Percentiles rank a stretch among this genome's conserved stretches.
These are phyloP conservation scores for Platygyra sinensis DNA, from an alignment of 64 coral and sea anemone genomes.

Conservation along the genomic window DNA sequence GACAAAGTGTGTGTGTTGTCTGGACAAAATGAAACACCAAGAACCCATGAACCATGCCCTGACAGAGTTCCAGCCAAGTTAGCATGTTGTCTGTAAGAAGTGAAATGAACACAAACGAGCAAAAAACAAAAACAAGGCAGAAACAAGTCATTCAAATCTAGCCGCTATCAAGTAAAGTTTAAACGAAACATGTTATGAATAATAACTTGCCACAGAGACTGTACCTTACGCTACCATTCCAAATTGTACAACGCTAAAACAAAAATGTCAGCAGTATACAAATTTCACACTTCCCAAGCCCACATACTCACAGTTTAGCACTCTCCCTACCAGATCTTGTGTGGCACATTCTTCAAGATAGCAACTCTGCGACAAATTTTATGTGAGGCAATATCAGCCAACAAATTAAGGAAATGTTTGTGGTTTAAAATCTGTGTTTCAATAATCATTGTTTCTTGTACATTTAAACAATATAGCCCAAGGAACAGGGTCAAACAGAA, in stretches of 20 bases:
- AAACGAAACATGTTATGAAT: not conserved
- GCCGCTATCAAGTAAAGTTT: not conserved
- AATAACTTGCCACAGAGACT: too few species aligned
- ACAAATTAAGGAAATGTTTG: too few species aligned
- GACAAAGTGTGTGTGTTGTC: slow-evolving; percentile 97
- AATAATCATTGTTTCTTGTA: not conserved
- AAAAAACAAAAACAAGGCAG: not conserved
- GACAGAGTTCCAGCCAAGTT: slow-evolving; percentile 98
- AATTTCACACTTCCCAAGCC: too few species aligned
- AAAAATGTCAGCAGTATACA: too few species aligned
- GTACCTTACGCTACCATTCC: too few species aligned
- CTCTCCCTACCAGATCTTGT: too few species aligned
- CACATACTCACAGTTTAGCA: too few species aligned
- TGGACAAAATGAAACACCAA: slow-evolving; percentile 92
- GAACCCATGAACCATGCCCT: slow-evolving; percentile 96
- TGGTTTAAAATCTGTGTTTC: too few species aligned
- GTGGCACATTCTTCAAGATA: too few species aligned
- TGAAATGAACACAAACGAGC: slow-evolving; percentile 34
- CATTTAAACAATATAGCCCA: not conserved
- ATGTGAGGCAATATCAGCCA: too few species aligned
- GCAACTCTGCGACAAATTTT: too few species aligned
- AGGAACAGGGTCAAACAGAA: not conserved
- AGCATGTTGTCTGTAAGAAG: slow-evolving; percentile 78
- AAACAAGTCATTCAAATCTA: slow-evolving; percentile 70
- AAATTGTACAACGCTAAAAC: too few species aligned